Conservation (phyloP, 2,888 invertebrate genomes). For the Dynastes maya region DNA sequence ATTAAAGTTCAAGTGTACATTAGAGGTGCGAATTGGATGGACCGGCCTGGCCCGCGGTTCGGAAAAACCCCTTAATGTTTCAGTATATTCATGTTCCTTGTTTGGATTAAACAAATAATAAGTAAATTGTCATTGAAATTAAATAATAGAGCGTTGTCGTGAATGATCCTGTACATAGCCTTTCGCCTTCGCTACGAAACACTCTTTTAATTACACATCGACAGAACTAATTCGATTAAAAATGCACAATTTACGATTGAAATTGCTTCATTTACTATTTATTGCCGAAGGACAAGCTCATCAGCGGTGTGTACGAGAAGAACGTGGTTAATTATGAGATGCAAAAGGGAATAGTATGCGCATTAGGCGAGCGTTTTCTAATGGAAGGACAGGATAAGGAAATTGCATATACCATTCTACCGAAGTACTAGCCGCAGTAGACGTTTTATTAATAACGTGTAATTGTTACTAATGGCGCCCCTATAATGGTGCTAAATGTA, state of each 20-base stretch:
- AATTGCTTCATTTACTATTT: slow-evolving; percentile 33
- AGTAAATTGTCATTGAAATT: no score
- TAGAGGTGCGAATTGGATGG: no score
- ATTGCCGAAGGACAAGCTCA: not conserved
- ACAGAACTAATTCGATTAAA: slow-evolving; percentile 17
- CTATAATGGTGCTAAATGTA: slow-evolving; percentile 35
- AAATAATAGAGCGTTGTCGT: no score
- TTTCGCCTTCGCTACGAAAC: not conserved
- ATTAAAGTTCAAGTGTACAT: no score
- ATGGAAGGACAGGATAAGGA: slow-evolving; percentile 20
- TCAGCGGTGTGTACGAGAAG: not conserved
- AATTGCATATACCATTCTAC: slow-evolving; percentile 7
- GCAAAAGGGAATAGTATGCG: slow-evolving; percentile 30
- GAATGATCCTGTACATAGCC: no score
- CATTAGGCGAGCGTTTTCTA: slow-evolving; percentile 16
- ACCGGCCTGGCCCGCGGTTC: no score
- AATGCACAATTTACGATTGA: not conserved
- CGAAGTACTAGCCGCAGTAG: not conserved
- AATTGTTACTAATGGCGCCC: slow-evolving; percentile 43
- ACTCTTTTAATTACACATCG: not conserved
- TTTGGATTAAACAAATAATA: no score
- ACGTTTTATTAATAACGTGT: slow-evolving; percentile 43
- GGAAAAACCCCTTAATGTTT: no score
- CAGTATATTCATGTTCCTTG: no score
- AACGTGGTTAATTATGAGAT: slow-evolving; percentile 18